Base-by-base conservation (phyloP, 2,797 vertebrate genomes). In the Chelon labrosus region DNA sequence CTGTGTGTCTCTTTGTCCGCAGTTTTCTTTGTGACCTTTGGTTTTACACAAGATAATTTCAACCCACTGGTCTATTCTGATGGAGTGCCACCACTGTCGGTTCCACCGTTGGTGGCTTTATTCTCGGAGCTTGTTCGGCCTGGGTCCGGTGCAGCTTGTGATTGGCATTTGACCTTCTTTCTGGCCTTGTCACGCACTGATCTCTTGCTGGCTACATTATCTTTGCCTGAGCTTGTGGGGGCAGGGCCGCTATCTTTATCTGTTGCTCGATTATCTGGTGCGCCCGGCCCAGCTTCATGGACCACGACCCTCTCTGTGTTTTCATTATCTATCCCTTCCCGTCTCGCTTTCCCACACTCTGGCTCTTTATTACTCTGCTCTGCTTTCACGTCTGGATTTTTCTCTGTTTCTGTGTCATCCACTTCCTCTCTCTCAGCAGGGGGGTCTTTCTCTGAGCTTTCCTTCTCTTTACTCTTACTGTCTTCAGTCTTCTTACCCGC, bases 131-230 rank as follows among this genome's bases (percentile, higher is more conserved):
- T 80, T 66, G 70, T 64, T 65, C 54, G 65, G 56, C 65, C 22
- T 51, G 31, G 39, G 58, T 67, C 69, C 1, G 6, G 59, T 35
- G 71, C 53, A 41, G 65, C 58, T 44, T 52, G 65, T 82, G 85
- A 85, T 79, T 83, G 89, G 67, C 84, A 71, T 82, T 85, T 86
- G 84, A 85, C 85, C 85, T 89, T 89, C 60, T 76, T 73, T 39
- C 17, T 73, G 66, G 61, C 69, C 64, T 80, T 88, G 86, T 91
- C 76, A 2, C 35, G 39, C 16, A 6, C 74, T 46, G 61, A 85
- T 88, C 78, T 80, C 62, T 65, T 72, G 73, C 77, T 85, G 55
- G 22, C 80, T 69, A 80, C 79, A 75, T 87, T 88, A 89, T 91
- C 87, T 59, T 20, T 50, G 58, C 39, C 61, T 64, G 63, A 65